Base-by-base conservation (phyloP, 92 coral and sea anemone species). In the Chrysogorgia sp. region DNA sequence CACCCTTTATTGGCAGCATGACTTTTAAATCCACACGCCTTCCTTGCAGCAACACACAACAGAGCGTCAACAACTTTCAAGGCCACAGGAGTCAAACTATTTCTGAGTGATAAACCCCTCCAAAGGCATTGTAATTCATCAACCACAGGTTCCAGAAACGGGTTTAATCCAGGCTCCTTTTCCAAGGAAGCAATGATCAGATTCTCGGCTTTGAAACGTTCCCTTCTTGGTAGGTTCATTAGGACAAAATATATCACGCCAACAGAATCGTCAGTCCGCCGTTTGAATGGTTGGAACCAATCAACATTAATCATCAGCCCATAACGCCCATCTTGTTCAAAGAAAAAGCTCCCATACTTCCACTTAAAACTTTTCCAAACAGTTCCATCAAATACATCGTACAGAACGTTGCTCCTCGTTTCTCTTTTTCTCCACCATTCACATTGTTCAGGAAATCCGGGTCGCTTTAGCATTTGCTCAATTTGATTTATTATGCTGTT, bases 1-100 rank as follows among this genome's bases (percentile, higher is more conserved):
- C 89, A 88, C 7, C 92, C 92, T 33, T 75, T 68, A 14, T 79
- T 61, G 34, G 92, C 92, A 81, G 84, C 33, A 30, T 89, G 90
- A 35, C 86, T 84, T 10, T 76, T 68, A n/a, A n/a, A 37, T 70
- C 63, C 63, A 57, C 59, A 52, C 3, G 59, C 59, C 26, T 52
- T 52, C 59, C 59, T 17, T 52, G 59, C 59, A 19, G 81, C 81
- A 76, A 60, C 58, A 43, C 82, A 77, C 2, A 77, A 17, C 5
- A 77, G 52, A 28, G 83, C 83, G 33, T 75, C 83, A 48, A 78
- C 37, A 48, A 62, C 60, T 64, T 41, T 77, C n/a, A 77, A 40
- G 2, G 74, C 71, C 23, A 48, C 74, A 13, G 74, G 34, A 48
- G 74, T 20, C 28, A 78, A 62, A 71, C 83, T 78, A 49, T 67